Percentiles rank a stretch among this genome's conserved stretches.
These are phyloP conservation scores for Megaceryle maxima DNA, from an alignment of 2,113 vertebrate species.

Conservation along the genomic window DNA sequence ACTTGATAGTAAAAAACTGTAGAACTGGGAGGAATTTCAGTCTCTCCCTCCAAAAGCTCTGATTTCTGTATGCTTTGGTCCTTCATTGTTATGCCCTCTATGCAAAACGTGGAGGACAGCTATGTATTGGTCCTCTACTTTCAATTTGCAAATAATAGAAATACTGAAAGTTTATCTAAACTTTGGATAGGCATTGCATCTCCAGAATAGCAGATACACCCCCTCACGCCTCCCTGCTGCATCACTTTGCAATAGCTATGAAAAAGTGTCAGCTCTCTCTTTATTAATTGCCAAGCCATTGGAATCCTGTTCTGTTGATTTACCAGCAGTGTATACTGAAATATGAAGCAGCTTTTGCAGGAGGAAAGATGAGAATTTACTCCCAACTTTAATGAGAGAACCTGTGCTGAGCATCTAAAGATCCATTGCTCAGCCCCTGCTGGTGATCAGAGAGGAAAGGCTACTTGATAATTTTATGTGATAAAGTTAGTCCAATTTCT, in stretches of 20 bases:
- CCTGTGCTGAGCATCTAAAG: not conserved
- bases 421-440: not conserved
- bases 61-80: not conserved
- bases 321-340: not conserved
- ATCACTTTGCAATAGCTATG: not conserved
- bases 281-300: not conserved
- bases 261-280: not conserved
- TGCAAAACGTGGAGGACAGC: not conserved
- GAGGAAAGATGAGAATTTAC: not conserved
- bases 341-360: not conserved
- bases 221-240: no score
- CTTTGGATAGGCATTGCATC: not conserved
- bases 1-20: not conserved
- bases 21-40: not conserved
- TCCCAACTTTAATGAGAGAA: not conserved
- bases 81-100: not conserved
- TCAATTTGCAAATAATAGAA: not conserved
- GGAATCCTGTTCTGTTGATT: not conserved
- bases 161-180: not conserved
- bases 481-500: not conserved
- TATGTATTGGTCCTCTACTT: not conserved
- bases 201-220: not conserved
- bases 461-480: not conserved
- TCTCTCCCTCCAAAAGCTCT: not conserved
- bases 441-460: not conserved